phyloP scores from a whole-genome alignment of 2,888 invertebrate species.

The Spilosoma lubricipeda region DNA sequence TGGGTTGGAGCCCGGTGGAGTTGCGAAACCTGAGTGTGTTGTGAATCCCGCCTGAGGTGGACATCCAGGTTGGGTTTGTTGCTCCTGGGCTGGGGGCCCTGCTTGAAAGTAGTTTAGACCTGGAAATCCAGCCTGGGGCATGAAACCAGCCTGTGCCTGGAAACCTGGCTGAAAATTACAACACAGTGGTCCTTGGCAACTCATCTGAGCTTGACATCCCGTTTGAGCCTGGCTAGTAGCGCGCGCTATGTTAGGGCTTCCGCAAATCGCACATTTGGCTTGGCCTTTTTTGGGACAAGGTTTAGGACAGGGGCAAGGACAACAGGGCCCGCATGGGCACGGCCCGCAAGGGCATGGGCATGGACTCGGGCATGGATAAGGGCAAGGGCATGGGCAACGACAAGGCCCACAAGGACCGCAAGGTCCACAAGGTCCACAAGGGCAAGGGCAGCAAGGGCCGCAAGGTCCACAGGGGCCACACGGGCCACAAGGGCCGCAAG shows the following conservation, averaged over 20 bases:
- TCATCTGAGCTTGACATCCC: constrained; percentile 22
- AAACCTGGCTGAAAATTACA: constrained; percentile 8
- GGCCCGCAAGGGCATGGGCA: constrained; percentile 29
- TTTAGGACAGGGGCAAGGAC: constrained; percentile 25
- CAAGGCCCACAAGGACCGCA: constrained; percentile 39
- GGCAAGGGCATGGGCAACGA: constrained; percentile 33
- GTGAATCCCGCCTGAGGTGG: constrained; percentile 2
- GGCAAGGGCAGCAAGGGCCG: constrained; percentile 45
- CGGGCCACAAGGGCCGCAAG: neutral
- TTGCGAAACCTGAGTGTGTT: neutral
- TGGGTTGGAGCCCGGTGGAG: constrained; percentile 4
- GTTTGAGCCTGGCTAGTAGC: constrained; percentile 16
- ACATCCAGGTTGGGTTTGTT: neutral
- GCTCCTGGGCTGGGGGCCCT: neutral
- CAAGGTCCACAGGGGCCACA: constrained; percentile 34
- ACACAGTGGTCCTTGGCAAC: constrained; percentile 12
- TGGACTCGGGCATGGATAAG: constrained; percentile 40
- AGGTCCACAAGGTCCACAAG: constrained; percentile 43
- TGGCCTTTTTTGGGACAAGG: constrained; percentile 19
- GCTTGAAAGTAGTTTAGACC: constrained; percentile 5
- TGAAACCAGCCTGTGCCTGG: constrained; percentile 3
- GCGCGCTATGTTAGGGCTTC: constrained; percentile 8
- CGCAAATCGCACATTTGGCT: constrained; percentile 16
- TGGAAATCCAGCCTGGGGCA: constrained; percentile 12
- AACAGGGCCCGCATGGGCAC: constrained; percentile 36